Evolutionary conservation across 92 coral and sea anemone genomes (phyloP).

Genomic region (Porites lobata): DNA sequence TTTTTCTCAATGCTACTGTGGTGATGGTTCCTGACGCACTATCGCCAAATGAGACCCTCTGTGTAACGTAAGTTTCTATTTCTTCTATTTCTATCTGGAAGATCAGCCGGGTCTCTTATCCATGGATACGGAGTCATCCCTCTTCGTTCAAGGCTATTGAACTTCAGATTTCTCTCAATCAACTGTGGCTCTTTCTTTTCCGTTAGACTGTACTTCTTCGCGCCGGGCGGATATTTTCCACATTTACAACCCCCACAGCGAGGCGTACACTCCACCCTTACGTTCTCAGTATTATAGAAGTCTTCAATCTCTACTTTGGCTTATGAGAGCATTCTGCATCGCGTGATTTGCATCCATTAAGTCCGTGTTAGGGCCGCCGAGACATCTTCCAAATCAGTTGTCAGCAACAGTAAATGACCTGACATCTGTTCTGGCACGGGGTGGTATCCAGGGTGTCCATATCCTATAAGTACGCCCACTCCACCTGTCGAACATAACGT

Average conservation of each 20-base stretch:
- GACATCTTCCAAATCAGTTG: not conserved
- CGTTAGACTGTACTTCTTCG: slow-evolving; percentile 44
- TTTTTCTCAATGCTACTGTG: not conserved
- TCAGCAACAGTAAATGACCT: slow-evolving; percentile 10
- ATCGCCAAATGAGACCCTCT: too few relatives aligned
- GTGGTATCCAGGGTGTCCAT: slow-evolving; percentile 39
- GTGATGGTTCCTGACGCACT: too few relatives aligned
- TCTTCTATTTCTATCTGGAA: slow-evolving; percentile 50
- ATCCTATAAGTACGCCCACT: slow-evolving; percentile 37
- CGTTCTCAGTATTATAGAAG: too few relatives aligned
- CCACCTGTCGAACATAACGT: not conserved
- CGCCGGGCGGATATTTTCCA: slow-evolving; percentile 54
- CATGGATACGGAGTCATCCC: slow-evolving; percentile 66
- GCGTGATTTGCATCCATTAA: not conserved
- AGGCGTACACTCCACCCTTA: slow-evolving; percentile 27
- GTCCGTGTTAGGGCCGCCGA: slow-evolving; percentile 47
- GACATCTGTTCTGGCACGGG: slow-evolving; percentile 21
- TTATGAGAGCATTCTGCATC: not conserved
- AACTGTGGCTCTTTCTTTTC: slow-evolving; percentile 19
- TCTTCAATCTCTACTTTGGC: slow-evolving; percentile 30
- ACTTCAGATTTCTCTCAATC: not conserved
- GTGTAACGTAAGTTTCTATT: too few relatives aligned
- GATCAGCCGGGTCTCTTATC: slow-evolving; percentile 51
- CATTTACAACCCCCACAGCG: slow-evolving; percentile 68
- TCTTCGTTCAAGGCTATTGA: slow-evolving; percentile 25